Conservation (phyloP, 2,888 invertebrate species). For the Tridacna crocea region DNA sequence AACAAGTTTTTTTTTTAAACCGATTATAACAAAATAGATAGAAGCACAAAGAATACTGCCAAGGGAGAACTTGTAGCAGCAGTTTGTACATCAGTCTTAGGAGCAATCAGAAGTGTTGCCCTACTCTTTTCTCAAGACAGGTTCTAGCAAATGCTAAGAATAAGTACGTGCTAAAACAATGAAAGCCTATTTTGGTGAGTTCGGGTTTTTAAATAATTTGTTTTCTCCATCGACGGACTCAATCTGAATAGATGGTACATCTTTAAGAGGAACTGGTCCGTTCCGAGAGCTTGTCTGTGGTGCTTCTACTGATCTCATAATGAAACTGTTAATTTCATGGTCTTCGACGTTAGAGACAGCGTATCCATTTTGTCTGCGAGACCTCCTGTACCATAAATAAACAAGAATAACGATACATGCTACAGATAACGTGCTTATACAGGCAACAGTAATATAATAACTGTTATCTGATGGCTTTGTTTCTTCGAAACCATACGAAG, state of each 20-base stretch:
- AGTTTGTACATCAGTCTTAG: too few species aligned
- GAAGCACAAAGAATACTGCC: too few species aligned
- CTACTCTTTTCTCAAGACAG: too few species aligned
- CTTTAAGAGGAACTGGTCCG: slow-evolving; percentile 13
- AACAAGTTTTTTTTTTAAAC: too few species aligned
- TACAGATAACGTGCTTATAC: slow-evolving; percentile 30
- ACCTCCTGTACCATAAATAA: slow-evolving; percentile 31
- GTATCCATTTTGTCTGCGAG: slow-evolving; percentile 4
- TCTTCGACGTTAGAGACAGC: slow-evolving; percentile 13
- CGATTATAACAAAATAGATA: too few species aligned
- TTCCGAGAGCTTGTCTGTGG: neutral
- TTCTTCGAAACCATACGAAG: slow-evolving; percentile 4
- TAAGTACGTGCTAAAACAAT: too few species aligned
- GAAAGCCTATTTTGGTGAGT: neutral
- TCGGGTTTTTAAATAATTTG: neutral
- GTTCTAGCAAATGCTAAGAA: too few species aligned
- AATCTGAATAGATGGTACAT: slow-evolving; percentile 53
- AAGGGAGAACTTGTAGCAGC: too few species aligned
- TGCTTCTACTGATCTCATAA: neutral
- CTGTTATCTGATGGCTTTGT: neutral
- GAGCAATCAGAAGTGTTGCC: too few species aligned
- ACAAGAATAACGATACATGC: slow-evolving; percentile 35
- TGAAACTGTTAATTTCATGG: neutral
- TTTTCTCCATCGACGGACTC: slow-evolving; percentile 35
- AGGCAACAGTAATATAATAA: slow-evolving; percentile 38